Base-by-base conservation (phyloP, 2,888 invertebrate genomes). In the Orthosia gothica region DNA sequence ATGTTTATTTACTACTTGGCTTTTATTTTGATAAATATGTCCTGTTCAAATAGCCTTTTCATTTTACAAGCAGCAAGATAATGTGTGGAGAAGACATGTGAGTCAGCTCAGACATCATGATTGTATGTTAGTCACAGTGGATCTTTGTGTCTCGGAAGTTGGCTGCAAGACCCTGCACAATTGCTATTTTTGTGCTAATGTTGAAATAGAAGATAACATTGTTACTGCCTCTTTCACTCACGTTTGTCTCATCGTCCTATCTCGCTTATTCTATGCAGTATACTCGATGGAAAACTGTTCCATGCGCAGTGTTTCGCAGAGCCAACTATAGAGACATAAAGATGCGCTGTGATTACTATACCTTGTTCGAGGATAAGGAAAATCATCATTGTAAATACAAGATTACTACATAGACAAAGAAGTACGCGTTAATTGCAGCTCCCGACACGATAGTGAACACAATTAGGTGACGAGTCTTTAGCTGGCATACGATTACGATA, bases 1-100 rank as follows among this genome's bases (percentile, higher is more conserved):
- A 94, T 95, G 93, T 94, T 94, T 95, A 95, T 95, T 94, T 95
- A 94, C 85, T 70, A 83, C 63, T 55, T 88, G 90, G 91, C 90
- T 91, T 94, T 93, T 86, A 78, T 84, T 89, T 91, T 89, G 3
- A 45, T 55, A 71, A 20, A 54, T 65, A 16, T 58, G 0, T 32
- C n/a, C 5, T 49, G 50, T 61, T 61, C 40, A 55, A 54, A 54
- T 54, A 32, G n/a, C 16, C 5, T 72, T 13, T 15, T 15, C 32
- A 49, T n/a, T 12, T 57, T 23, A 16, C 18, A 11, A 23, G 9
- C 16, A n/a, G 15, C 47, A 16, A 13, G 32, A 49, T 16, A 32
- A 13, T 18, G 20, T 16, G n/a, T 26, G 18, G n/a, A 45, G 9
- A 74, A 20, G 26, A 66, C 57, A 45, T 26, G n/a, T 40, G 40